These are phyloP conservation scores for Ochotona princeps DNA, from an alignment of 2,113 vertebrate genomes.

Conservation along the genomic window DNA sequence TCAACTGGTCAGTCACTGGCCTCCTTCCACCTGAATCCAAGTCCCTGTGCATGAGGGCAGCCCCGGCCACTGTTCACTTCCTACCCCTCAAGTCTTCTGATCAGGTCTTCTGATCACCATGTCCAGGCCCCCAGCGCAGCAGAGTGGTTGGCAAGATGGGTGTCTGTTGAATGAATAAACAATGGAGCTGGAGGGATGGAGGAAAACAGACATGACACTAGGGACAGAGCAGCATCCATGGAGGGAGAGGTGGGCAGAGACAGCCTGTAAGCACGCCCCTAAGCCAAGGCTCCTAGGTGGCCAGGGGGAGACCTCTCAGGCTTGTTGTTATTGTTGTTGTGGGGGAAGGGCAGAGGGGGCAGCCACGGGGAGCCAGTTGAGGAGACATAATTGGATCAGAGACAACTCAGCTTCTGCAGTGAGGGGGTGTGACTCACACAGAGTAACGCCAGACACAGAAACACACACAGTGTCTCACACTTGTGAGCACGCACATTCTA, in stretches of 20 bases:
- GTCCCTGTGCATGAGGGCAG: background rate
- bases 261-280: background rate
- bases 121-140: background rate
- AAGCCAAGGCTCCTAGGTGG: background rate
- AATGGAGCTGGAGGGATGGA: background rate
- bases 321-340: too few species aligned
- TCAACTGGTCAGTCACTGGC: background rate
- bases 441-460: constrained; percentile 69
- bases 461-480: constrained; percentile 56
- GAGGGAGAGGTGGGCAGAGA: background rate
- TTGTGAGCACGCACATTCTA: background rate
- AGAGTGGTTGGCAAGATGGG: background rate
- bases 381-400: constrained; percentile 79
- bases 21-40: background rate
- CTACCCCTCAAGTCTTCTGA: background rate
- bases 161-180: constrained; percentile 30
- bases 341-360: background rate
- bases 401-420: constrained; percentile 74
- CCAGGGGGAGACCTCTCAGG: background rate
- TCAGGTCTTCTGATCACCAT: background rate
- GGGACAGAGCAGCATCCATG: background rate
- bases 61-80: background rate
- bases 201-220: background rate
- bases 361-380: constrained; percentile 64
- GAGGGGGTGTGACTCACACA: constrained; percentile 78